Evolutionary conservation across 1,140 invertebrate genomes (phyloP), one percentile per base, ranked within the genome.

Genomic region (Aphaenogaster ashmeadi): DNA sequence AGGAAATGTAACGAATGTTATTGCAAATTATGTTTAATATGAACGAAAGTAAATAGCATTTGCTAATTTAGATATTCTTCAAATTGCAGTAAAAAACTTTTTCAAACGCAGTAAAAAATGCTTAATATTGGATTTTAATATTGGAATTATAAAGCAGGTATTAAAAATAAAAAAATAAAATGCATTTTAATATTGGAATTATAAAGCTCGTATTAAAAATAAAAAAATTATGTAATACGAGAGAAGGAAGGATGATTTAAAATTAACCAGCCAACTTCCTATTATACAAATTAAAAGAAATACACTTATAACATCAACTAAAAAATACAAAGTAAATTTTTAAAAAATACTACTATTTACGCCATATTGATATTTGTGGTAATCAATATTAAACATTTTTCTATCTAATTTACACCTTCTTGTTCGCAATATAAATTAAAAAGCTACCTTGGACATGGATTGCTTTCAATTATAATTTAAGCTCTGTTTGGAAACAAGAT

Each of bases 401-500:
- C 1, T 15, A 15, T 44, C 36, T 27, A 56, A 75, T 41, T 75
- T 41, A 75, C 38, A 38, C 9, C 21, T 15, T 41, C 36, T 50
- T 54, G 27, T 44, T 75, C 13, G n/a, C 1, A 6, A 62, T 21
- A 41, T 27, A 21, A 6, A 56, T 62, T 62, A 33, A 78, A 47
- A 62, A 2, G 6, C 15, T 9, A 47, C 47, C 41, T 44, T 64
- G 18, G 2, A 7, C 8, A 60, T 41, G 0, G n/a, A 44, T 8
- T 44, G 9, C 27, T 47, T 64, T 47, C 9, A 62, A 47, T 33
- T 78, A 47, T 36, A 3, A 78, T 41, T 62, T 64, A 62, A 78
- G 38, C 27, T 21, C 41, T 27, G 36, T 62, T 78, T 64, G 15
- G 9, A 78, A 62, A 78, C 0, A 9, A 78, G 2, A 62, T 62